Evolutionary conservation across 2,113 vertebrate genomes (phyloP).

Genomic region (Xiphophorus maculatus): DNA sequence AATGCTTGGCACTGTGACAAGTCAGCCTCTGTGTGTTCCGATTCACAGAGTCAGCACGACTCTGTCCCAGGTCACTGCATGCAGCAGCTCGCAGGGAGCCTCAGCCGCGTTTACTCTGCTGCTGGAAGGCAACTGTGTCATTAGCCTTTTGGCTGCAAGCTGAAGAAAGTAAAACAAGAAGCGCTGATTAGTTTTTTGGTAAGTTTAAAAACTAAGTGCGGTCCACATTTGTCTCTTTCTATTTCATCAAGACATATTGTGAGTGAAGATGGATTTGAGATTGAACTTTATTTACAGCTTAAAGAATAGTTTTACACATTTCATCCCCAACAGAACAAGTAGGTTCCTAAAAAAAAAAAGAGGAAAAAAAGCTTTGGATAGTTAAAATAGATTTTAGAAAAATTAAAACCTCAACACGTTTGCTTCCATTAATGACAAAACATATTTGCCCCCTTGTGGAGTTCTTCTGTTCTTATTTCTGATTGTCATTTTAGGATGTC

Average conservation of each 20-base stretch:
- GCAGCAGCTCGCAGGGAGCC: conserved; percentile 61
- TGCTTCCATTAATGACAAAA: not conserved
- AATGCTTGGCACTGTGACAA: conserved; percentile 72
- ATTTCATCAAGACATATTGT: conserved; percentile 40
- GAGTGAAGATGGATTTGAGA: conserved; percentile 20
- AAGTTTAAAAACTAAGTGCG: conserved; percentile 42
- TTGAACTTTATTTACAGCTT: conserved; percentile 19
- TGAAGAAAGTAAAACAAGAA: conserved; percentile 29
- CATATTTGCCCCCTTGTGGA: not conserved
- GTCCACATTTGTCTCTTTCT: conserved; percentile 15
- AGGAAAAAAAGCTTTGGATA: not conserved
- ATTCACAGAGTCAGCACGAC: conserved; percentile 67
- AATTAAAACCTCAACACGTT: not conserved
- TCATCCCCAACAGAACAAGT: not conserved
- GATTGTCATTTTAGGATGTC: too few relatives aligned
- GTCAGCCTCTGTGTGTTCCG: conserved; percentile 58
- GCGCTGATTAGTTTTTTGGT: conserved; percentile 48
- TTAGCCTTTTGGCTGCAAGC: conserved; percentile 64
- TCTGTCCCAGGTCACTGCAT: conserved; percentile 65
- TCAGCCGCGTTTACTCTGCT: conserved; percentile 50
- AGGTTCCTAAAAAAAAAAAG: not conserved
- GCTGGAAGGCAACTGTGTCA: conserved; percentile 57
- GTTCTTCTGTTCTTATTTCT: too few relatives aligned
- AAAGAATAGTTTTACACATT: conserved; percentile 19
- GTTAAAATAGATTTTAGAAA: not conserved